Evolutionary conservation across 2,113 vertebrate species (phyloP).

Genomic region (Dipodomys ordii): DNA sequence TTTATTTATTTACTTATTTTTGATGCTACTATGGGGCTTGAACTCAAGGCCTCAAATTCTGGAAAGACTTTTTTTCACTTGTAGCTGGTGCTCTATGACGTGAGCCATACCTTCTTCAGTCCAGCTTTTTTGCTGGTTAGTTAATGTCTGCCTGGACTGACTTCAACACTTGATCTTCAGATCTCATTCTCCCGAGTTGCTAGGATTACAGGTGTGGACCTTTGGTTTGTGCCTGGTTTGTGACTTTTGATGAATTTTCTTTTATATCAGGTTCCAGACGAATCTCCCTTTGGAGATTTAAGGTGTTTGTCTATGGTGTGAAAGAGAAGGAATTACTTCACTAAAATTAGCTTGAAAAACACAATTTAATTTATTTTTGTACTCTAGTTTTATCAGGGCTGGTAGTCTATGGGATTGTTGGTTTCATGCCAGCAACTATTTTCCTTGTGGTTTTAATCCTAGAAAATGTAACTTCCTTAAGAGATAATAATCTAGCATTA

Average conservation of each 20-base stretch:
- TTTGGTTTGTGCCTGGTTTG: too few species aligned
- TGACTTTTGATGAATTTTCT: not conserved
- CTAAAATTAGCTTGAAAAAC: constrained; percentile 28
- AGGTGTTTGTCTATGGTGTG: not conserved
- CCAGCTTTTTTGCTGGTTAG: too few species aligned
- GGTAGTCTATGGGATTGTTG: not conserved
- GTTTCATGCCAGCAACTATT: not conserved
- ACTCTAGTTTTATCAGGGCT: not conserved
- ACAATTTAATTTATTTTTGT: not conserved
- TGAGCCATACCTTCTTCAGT: too few species aligned
- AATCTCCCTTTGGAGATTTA: not conserved
- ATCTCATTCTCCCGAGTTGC: too few species aligned
- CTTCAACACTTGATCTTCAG: too few species aligned
- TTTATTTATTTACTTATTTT: too few species aligned
- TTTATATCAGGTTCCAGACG: not conserved
- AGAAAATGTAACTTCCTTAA: constrained; percentile 1
- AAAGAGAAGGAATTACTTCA: not conserved
- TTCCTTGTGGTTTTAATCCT: not conserved
- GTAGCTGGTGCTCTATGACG: too few species aligned
- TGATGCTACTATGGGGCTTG: too few species aligned
- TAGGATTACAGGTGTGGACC: too few species aligned
- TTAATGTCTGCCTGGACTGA: too few species aligned
- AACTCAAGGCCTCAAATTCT: too few species aligned
- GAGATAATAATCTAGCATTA: not conserved
- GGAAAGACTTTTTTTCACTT: too few species aligned